Conservation (phyloP, 2,113 vertebrate genomes). For the Dicrurus megarhynchus region DNA sequence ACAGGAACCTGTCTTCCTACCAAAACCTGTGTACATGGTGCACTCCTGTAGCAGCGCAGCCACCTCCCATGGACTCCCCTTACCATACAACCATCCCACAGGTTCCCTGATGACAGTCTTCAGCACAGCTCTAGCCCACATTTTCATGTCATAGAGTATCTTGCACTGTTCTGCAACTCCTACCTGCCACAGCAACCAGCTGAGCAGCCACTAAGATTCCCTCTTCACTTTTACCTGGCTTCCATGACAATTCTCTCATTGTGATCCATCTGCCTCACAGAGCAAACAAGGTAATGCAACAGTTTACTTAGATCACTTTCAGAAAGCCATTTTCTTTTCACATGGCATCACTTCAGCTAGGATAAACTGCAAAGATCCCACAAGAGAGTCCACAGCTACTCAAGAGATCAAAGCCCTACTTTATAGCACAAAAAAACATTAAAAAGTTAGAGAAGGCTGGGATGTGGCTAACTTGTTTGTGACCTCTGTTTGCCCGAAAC, state of each 20-base stretch:
- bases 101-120: background rate
- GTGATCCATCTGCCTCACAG: background rate
- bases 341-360: background rate
- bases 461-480: background rate
- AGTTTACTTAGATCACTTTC: background rate
- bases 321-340: background rate
- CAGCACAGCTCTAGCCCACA: background rate
- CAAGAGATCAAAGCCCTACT: background rate
- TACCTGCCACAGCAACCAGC: background rate
- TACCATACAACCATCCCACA: background rate
- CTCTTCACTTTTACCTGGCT: background rate
- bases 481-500: background rate
- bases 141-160: background rate
- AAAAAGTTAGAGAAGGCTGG: background rate
- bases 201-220: background rate
- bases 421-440: background rate
- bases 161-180: background rate
- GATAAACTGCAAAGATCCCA: background rate
- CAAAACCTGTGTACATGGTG: background rate
- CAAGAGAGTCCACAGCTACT: background rate
- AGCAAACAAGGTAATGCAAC: background rate
- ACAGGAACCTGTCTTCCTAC: background rate
- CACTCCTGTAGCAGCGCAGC: fast-evolving
- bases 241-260: background rate
- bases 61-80: background rate